These are phyloP conservation scores for Nycteola revayana DNA, from an alignment of 2,888 invertebrate genomes.

Conservation along the genomic window DNA sequence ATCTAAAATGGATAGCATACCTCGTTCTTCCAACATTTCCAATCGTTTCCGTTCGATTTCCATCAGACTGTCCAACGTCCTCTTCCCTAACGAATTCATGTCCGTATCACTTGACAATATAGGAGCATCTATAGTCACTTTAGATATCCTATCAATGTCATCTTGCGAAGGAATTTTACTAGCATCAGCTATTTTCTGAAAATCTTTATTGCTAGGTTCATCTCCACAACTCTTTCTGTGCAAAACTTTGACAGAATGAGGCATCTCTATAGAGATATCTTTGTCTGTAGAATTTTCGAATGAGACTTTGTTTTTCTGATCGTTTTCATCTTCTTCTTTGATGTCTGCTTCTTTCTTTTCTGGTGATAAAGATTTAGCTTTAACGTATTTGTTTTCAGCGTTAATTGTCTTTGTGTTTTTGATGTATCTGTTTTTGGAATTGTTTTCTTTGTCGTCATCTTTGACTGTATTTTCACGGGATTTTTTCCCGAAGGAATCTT, in stretches of 20 bases:
- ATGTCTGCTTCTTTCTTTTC: slow-evolving; percentile 60
- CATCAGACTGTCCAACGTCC: slow-evolving; percentile 92
- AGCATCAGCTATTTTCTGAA: slow-evolving; percentile 59
- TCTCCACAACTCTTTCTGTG: slow-evolving; percentile 77
- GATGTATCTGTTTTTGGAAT: slow-evolving; percentile 60
- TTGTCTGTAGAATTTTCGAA: slow-evolving; percentile 20
- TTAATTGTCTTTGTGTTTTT: slow-evolving; percentile 60
- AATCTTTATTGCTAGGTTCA: slow-evolving; percentile 62
- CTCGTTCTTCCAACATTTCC: slow-evolving; percentile 94
- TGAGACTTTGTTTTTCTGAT: slow-evolving; percentile 23
- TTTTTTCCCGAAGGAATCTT: slow-evolving; percentile 69
- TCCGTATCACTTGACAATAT: slow-evolving; percentile 86
- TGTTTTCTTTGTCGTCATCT: slow-evolving; percentile 45
- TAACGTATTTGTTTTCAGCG: slow-evolving; percentile 68
- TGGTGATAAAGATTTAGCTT: slow-evolving; percentile 67
- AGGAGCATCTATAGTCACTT: slow-evolving; percentile 92
- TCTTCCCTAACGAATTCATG: slow-evolving; percentile 85
- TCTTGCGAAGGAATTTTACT: slow-evolving; percentile 88
- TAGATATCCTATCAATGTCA: slow-evolving; percentile 93
- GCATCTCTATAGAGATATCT: slow-evolving; percentile 12
- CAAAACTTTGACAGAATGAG: slow-evolving; percentile 37
- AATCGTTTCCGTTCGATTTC: slow-evolving; percentile 95
- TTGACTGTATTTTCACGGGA: slow-evolving; percentile 50
- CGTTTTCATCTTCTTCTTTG: slow-evolving; percentile 48
- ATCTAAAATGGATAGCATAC: too few species aligned